phyloP scores from a whole-genome alignment of 1,140 invertebrate genomes.

The Trichonephila inaurata region DNA sequence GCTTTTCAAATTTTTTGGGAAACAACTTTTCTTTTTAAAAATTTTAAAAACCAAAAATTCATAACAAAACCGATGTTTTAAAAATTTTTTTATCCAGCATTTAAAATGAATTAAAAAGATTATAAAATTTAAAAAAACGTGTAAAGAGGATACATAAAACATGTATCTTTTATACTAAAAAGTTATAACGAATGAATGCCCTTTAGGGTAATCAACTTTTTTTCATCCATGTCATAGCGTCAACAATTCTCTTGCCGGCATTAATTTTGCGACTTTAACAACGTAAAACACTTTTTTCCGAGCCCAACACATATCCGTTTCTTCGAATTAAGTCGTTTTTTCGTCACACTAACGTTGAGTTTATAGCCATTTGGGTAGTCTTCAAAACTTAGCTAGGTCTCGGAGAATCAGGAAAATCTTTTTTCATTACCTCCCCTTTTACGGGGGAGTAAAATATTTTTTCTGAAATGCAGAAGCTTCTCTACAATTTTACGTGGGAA shows the following conservation, averaged over 20 bases:
- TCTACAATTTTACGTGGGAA: background rate
- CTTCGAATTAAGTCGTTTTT: slow-evolving; percentile 6
- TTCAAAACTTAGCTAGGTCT: background rate
- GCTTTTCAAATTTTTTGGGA: too few species aligned
- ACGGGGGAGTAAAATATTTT: slow-evolving; percentile 51
- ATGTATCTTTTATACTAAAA: background rate
- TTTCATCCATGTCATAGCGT: background rate
- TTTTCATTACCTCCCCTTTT: slow-evolving; percentile 17
- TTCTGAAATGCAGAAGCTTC: background rate
- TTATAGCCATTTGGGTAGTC: background rate
- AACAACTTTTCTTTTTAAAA: too few species aligned
- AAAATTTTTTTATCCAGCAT: too few species aligned
- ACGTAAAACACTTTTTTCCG: background rate
- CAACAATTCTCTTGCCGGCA: background rate
- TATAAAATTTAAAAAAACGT: too few species aligned
- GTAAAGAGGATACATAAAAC: too few species aligned
- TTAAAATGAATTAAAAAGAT: too few species aligned
- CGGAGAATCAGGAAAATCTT: slow-evolving; percentile 3
- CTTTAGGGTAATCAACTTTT: background rate
- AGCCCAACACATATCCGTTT: background rate
- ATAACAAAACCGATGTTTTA: too few species aligned
- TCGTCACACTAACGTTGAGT: slow-evolving; percentile 17
- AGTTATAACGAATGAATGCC: background rate
- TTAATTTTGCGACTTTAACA: slow-evolving; percentile 11
- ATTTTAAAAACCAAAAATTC: too few species aligned